Evolutionary conservation across 2,797 vertebrate species (phyloP), one percentile per base, ranked within the genome.

Genomic region (Myripristis murdjan): DNA sequence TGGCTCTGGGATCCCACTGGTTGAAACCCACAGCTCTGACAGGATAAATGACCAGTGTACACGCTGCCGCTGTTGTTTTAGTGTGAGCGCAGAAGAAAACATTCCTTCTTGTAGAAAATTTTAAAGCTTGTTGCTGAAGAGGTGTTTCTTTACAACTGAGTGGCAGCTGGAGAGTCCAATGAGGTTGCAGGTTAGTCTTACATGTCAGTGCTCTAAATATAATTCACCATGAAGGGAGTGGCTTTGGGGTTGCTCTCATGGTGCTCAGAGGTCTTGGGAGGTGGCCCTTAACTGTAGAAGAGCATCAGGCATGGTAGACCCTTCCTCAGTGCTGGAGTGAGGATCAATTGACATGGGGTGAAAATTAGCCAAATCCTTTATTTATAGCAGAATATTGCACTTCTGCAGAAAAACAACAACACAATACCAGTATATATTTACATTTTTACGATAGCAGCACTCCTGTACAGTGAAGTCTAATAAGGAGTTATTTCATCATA

Each of bases 181-280:
- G 60, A 90, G 74, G 73, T 73, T 57, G 55, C 62, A 85, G 79
- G 72, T 82, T 48, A 54, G 68, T 77, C 65, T 72, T 83, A 60
- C 77, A 83, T 79, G 87, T 87, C 67, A 58, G 70, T 53, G 66
- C 49, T 90, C 86, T 93, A 94, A 92, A 94, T 95, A 91, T 89
- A 95, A 85, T 86, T 79, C 74, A 61, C 11, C 69, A 68, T 58
- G 58, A 71, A 75, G 88, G 90, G 90, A 90, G 90, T 76, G 83
- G 66, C 72, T 81, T 69, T 66, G 81, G 78, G 90, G 88, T 87
- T 69, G 73, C 82, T 64, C 56, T 78, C 26, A 47, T 49, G 77
- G 69, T 55, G 83, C 78, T 74, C 51, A 74, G 77, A 85, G n/a
- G 16, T 53, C 41, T 37, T 22, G 26, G 23, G 49, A 54, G 24